Percentiles rank a stretch among this genome's conserved stretches.
Conservation (phyloP, 2,113 vertebrate species). For the Onychostruthus taczanowskii region DNA sequence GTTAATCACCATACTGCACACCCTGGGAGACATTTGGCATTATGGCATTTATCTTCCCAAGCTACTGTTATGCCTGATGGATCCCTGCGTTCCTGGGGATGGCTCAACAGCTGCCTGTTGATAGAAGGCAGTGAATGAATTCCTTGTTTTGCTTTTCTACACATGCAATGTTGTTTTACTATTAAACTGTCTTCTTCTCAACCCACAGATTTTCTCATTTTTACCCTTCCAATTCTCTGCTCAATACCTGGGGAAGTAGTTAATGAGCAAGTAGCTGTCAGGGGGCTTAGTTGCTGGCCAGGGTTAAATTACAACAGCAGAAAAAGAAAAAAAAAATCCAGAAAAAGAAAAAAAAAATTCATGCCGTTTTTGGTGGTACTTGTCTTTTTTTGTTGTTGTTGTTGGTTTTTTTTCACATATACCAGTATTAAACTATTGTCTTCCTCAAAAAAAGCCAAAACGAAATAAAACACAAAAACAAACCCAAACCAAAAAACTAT, state of each 20-base stretch:
- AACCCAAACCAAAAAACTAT: background rate
- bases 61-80: fast-evolving
- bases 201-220: background rate
- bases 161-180: background rate
- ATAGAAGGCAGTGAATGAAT: background rate
- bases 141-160: background rate
- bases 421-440: background rate
- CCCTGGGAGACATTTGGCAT: background rate
- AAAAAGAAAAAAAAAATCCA: background rate
- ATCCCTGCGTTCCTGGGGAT: background rate
- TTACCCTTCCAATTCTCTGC: background rate
- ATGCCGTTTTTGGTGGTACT: background rate
- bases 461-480: background rate
- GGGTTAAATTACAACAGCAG: background rate
- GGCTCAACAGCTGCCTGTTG: background rate
- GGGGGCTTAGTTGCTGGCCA: background rate
- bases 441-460: no score
- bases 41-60: background rate
- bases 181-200: background rate
- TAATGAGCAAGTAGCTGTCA: background rate
- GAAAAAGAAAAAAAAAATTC: background rate
- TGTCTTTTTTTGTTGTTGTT: background rate
- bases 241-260: fast-evolving
- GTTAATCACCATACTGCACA: background rate
- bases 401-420: no score